Evolutionary conservation across 2,113 vertebrate genomes (phyloP).

Genomic region (Toxostoma redivivum): DNA sequence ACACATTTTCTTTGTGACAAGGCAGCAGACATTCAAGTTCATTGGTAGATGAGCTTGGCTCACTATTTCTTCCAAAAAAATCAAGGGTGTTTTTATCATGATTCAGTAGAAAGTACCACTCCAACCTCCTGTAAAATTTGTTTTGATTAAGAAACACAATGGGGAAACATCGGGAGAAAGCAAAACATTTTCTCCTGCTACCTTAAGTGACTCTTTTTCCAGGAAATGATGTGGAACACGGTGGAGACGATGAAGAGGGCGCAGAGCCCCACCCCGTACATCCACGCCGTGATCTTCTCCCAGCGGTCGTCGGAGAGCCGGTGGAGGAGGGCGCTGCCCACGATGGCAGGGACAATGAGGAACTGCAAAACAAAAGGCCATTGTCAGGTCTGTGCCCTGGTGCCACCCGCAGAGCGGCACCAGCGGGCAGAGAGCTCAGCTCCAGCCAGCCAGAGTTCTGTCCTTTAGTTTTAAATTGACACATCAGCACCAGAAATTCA

Average conservation of each 20-base stretch:
- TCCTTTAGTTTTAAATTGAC: background rate
- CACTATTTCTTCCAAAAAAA: background rate
- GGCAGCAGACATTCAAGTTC: background rate
- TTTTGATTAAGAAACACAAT: background rate
- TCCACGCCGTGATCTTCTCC: constrained; percentile 93
- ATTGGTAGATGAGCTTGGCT: background rate
- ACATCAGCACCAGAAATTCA: background rate
- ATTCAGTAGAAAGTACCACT: background rate
- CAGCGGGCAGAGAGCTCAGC: background rate
- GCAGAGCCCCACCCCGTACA: constrained; percentile 93
- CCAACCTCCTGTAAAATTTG: background rate
- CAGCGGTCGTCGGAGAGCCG: constrained; percentile 87
- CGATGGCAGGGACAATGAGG: constrained; percentile 89
- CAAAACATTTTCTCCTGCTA: background rate
- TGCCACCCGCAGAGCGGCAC: background rate
- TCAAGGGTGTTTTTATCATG: background rate
- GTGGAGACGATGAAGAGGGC: constrained; percentile 96
- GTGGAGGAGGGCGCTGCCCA: constrained; percentile 90
- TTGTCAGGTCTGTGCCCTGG: fast-evolving
- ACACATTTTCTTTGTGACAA: background rate
- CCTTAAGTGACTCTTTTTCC: constrained; percentile 99
- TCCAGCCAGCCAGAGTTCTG: background rate
- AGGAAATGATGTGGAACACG: constrained; percentile 92
- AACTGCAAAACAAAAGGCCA: constrained; percentile 58
- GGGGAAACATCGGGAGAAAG: background rate